phyloP scores from a whole-genome alignment of 2,888 invertebrate species.

The Rutpela maculata region DNA sequence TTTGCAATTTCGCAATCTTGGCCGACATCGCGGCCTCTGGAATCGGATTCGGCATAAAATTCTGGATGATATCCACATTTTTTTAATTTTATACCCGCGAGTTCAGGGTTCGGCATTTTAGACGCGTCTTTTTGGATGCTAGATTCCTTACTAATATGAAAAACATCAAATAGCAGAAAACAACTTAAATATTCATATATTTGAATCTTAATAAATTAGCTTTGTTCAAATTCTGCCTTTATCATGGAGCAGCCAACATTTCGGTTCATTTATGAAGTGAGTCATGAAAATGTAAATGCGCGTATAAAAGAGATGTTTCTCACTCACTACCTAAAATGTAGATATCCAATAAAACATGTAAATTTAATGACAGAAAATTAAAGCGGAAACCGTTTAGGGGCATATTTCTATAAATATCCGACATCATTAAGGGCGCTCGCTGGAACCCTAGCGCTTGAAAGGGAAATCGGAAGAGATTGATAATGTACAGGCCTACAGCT shows the following conservation, averaged over 20 bases:
- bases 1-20: too few species aligned
- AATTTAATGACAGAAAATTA: constrained; percentile 21
- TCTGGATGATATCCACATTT: too few species aligned
- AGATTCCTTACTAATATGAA: too few species aligned
- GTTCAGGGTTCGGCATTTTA: too few species aligned
- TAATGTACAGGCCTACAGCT: not conserved
- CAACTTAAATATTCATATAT: too few species aligned
- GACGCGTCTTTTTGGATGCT: too few species aligned
- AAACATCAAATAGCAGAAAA: too few species aligned
- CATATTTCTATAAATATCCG: constrained; percentile 19
- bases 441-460: constrained; percentile 4
- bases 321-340: not conserved
- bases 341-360: constrained; percentile 8
- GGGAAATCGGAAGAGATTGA: constrained; percentile 22
- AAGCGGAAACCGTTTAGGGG: constrained; percentile 7
- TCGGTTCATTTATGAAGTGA: not conserved
- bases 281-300: not conserved
- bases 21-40: too few species aligned
- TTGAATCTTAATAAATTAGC: not conserved
- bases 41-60: too few species aligned
- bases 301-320: not conserved
- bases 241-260: not conserved
- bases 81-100: too few species aligned
- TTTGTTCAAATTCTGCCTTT: not conserved
- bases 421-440: constrained; percentile 25